phyloP scores from a whole-genome alignment of 2,113 vertebrate genomes.

The Halcyon senegalensis region DNA sequence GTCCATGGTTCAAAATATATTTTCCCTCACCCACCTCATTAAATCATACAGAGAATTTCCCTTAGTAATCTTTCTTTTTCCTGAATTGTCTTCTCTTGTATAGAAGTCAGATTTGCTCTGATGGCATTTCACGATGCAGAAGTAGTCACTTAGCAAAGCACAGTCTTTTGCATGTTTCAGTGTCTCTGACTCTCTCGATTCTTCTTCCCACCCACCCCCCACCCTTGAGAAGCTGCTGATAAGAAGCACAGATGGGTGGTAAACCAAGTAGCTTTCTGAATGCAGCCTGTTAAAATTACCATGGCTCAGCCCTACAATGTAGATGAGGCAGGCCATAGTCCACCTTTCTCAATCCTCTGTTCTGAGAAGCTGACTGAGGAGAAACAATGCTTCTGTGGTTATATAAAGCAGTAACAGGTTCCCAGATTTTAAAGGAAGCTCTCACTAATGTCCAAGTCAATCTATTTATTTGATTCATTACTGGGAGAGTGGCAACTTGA shows the following conservation, averaged over 20 bases:
- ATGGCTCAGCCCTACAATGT: not conserved
- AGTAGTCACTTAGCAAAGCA: not conserved
- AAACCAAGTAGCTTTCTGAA: not conserved
- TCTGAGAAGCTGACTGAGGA: not conserved
- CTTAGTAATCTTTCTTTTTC: not conserved
- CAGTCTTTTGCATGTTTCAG: not conserved
- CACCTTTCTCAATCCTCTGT: not conserved
- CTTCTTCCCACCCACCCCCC: not conserved
- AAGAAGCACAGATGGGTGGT: not conserved
- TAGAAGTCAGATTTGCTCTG: slow-evolving; percentile 3
- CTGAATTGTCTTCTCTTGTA: not conserved
- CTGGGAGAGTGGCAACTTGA: not conserved
- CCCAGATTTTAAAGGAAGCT: not conserved
- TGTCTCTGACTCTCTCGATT: not conserved
- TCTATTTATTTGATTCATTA: not conserved
- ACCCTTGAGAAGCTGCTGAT: not conserved
- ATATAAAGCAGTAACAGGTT: not conserved
- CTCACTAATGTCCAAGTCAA: not conserved
- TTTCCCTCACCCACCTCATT: not conserved
- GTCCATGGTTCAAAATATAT: not conserved
- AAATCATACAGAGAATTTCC: not conserved
- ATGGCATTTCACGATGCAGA: not conserved
- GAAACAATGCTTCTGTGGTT: not conserved
- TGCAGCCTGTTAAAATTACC: not conserved
- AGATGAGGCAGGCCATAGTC: not conserved